Conservation (phyloP, 2,797 vertebrate species). For the Hozukius guyotensis region DNA sequence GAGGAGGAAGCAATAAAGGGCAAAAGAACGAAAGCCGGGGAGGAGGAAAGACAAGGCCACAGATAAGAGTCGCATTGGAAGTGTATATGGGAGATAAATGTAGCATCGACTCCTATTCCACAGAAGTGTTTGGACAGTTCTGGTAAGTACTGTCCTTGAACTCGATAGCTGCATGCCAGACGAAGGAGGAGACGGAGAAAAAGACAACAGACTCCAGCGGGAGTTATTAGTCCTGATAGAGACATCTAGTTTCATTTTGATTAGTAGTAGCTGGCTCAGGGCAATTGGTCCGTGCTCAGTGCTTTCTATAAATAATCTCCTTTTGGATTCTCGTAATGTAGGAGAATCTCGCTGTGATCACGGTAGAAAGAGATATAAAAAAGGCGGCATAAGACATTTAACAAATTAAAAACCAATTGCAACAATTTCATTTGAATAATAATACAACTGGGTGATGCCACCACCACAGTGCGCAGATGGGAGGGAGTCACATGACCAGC, state of each 20-base stretch:
- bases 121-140: slow-evolving; percentile 19
- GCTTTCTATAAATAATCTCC: slow-evolving; percentile 36
- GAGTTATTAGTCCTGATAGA: slow-evolving; percentile 19
- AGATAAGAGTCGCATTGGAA: slow-evolving; percentile 44
- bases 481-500: slow-evolving; percentile 69
- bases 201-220: slow-evolving; percentile 1
- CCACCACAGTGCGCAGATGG: slow-evolving; percentile 52
- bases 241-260: slow-evolving; percentile 21
- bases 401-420: slow-evolving; percentile 8
- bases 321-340: slow-evolving; percentile 5
- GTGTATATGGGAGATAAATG: slow-evolving; percentile 26
- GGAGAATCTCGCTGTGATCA: background rate
- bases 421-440: slow-evolving; percentile 31
- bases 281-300: background rate
- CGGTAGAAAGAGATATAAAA: background rate
- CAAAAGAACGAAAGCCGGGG: background rate
- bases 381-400: background rate
- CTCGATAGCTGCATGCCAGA: slow-evolving; percentile 1
- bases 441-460: slow-evolving; percentile 53
- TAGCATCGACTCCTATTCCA: slow-evolving; percentile 23
- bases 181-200: background rate
- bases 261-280: background rate
- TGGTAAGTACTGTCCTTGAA: slow-evolving; percentile 44
- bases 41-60: slow-evolving; percentile 37
- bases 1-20: slow-evolving; percentile 15